Evolutionary conservation across 2,888 invertebrate species (phyloP).

Genomic region (Adelognathus sp.): DNA sequence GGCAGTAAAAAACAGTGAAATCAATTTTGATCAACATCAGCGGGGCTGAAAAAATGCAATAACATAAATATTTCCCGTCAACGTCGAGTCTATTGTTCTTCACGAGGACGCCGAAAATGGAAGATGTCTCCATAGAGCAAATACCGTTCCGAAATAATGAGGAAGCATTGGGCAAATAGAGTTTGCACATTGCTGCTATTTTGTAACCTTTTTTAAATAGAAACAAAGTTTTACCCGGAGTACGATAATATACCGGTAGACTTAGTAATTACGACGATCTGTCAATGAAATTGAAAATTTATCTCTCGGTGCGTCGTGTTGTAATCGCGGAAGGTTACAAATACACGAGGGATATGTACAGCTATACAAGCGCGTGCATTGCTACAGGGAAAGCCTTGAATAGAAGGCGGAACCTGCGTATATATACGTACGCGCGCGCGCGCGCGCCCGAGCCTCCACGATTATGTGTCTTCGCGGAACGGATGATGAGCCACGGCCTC

Average conservation of each 20-base stretch:
- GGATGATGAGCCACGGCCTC: slow-evolving; percentile 51
- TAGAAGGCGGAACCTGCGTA: slow-evolving; percentile 53
- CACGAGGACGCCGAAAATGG: too few relatives aligned
- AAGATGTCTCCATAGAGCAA: too few relatives aligned
- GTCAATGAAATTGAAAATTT: slow-evolving; percentile 54
- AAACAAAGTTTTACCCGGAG: neutral
- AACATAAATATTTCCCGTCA: too few relatives aligned
- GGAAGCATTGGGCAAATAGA: too few relatives aligned
- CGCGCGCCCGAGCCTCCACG: slow-evolving; percentile 41
- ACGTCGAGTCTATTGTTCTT: too few relatives aligned
- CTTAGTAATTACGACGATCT: slow-evolving; percentile 4
- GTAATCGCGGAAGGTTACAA: slow-evolving; percentile 14
- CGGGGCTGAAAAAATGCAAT: too few relatives aligned
- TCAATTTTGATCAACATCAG: too few relatives aligned
- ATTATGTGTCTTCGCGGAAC: slow-evolving; percentile 58
- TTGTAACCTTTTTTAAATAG: neutral
- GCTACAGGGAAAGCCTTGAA: slow-evolving; percentile 45
- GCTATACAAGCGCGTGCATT: neutral
- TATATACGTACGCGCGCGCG: too few relatives aligned
- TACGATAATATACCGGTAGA: neutral
- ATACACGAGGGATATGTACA: neutral
- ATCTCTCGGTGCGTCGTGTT: slow-evolving; percentile 3
- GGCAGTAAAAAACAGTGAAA: too few relatives aligned
- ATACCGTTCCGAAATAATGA: too few relatives aligned
- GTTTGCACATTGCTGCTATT: too few relatives aligned